phyloP scores from a whole-genome alignment of 2,797 vertebrate species.

The Darevskia mixta region DNA sequence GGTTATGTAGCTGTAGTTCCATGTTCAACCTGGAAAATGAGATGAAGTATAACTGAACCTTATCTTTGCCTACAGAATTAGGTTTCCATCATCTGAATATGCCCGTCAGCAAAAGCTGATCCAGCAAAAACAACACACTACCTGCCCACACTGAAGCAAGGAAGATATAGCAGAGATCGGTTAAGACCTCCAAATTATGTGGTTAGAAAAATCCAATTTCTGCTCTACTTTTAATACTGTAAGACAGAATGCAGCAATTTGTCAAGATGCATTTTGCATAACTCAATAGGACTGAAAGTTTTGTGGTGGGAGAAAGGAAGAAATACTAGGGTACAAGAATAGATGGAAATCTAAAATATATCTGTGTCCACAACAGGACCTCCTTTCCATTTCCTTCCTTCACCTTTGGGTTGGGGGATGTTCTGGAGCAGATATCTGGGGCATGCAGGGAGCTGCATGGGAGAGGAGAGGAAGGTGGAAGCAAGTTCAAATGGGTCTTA shows the following conservation, averaged over 20 bases:
- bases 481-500: no score
- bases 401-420: no score
- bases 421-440: no score
- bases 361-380: no score
- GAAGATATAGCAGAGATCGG: neutral
- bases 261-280: neutral
- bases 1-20: neutral
- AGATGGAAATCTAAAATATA: neutral
- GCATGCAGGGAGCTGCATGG: no score
- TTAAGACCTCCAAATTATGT: neutral
- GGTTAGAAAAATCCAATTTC: neutral
- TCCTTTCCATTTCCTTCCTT: no score
- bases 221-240: neutral
- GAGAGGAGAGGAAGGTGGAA: no score
- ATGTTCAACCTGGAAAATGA: neutral
- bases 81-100: conserved; percentile 6
- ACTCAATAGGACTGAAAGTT: neutral
- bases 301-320: neutral
- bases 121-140: conserved; percentile 6
- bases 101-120: neutral
- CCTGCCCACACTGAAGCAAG: neutral
- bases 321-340: neutral
- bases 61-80: conserved; percentile 20
- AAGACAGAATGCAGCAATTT: neutral
- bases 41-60: conserved; percentile 19